These are phyloP conservation scores for Mesoclemmys tuberculata DNA, from an alignment of 2,113 vertebrate genomes.

Conservation along the genomic window DNA sequence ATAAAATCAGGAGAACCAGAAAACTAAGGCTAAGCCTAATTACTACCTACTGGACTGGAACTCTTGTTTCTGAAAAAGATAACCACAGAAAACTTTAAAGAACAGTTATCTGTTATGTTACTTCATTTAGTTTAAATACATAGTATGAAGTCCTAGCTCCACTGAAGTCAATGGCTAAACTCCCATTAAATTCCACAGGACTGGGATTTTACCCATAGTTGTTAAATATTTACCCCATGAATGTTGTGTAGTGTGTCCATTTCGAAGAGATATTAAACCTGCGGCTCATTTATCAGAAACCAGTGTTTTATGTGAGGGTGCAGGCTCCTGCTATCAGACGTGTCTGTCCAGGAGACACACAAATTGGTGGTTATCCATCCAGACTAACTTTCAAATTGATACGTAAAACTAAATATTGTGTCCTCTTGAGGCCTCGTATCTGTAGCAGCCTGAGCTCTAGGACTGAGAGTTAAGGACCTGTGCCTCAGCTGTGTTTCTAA, in stretches of 20 bases:
- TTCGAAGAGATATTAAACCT: background rate
- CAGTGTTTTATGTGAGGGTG: background rate
- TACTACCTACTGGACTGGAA: background rate
- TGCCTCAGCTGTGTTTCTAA: background rate
- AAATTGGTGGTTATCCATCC: background rate
- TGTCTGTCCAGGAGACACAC: background rate
- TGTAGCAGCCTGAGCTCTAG: background rate
- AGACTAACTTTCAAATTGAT: background rate
- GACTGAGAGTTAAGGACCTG: background rate
- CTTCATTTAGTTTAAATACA: background rate
- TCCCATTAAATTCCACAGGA: background rate
- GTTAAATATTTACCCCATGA: background rate
- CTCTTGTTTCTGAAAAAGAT: background rate
- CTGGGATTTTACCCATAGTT: background rate
- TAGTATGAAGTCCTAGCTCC: background rate
- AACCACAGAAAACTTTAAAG: background rate
- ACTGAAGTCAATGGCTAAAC: background rate
- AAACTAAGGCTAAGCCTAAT: background rate
- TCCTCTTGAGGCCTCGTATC: background rate
- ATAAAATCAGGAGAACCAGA: background rate
- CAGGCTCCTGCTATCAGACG: background rate
- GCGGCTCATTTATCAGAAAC: background rate
- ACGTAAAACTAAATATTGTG: background rate
- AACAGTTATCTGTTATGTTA: background rate
- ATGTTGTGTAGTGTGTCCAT: background rate